phyloP scores from a whole-genome alignment of 2,113 vertebrate species.

The Nyctereutes procyonoides region DNA sequence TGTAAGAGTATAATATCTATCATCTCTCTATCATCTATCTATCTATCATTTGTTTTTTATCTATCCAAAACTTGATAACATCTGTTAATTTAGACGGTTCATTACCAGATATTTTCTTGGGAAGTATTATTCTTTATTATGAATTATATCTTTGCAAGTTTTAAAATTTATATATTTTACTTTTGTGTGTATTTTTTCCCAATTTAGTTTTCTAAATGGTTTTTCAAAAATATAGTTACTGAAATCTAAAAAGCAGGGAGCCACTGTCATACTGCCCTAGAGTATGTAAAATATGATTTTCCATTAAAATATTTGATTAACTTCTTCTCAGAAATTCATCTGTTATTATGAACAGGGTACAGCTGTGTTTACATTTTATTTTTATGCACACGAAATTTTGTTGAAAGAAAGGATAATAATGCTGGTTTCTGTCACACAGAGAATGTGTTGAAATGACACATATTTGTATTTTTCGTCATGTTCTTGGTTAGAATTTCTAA shows the following conservation, averaged over 20 bases:
- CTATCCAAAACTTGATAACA: neutral
- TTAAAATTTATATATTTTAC: constrained; percentile 21
- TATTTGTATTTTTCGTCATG: constrained; percentile 52
- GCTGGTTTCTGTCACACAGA: constrained; percentile 6
- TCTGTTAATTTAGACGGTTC: neutral
- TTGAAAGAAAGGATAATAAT: constrained; percentile 53
- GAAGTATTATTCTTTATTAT: neutral
- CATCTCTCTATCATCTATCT: no score
- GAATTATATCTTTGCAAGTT: neutral
- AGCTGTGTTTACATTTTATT: constrained; percentile 65
- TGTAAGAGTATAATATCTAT: neutral
- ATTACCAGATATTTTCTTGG: neutral
- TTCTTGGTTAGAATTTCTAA: constrained; percentile 64
- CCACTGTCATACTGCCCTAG: neutral
- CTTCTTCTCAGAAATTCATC: constrained; percentile 40
- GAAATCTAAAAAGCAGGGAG: neutral
- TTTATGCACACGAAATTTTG: constrained; percentile 35
- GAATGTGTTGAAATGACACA: constrained; percentile 6
- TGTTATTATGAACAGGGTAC: constrained; percentile 8
- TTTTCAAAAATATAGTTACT: neutral
- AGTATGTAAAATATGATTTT: neutral
- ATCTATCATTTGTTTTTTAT: neutral
- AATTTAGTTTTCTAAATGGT: constrained; percentile 18
- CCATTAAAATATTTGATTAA: constrained; percentile 62
- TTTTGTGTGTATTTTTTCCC: neutral